Percentiles rank a stretch among this genome's conserved stretches.
phyloP scores from a whole-genome alignment of 1,140 invertebrate genomes.

The Bradynema listronoti region DNA sequence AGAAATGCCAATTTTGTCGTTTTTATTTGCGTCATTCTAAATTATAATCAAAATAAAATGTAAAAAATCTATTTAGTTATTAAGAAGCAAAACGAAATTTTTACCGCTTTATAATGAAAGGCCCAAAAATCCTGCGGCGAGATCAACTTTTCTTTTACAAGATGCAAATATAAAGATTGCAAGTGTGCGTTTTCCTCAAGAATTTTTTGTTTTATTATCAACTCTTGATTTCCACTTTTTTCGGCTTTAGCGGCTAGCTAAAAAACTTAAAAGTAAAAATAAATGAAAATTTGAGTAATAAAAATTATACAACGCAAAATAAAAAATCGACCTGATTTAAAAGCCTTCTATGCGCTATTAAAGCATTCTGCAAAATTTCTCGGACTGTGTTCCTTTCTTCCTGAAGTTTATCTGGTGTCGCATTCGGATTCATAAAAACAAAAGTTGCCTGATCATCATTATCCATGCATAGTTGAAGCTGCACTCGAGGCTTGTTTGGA shows the following conservation, averaged over 20 bases:
- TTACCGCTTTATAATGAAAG: slow-evolving; percentile 31
- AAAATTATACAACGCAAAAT: too few species aligned
- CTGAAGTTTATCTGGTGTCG: slow-evolving; percentile 72
- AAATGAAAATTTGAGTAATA: background rate
- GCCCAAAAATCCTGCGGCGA: slow-evolving; percentile 51
- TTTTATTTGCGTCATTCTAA: slow-evolving; percentile 5
- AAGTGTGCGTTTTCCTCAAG: slow-evolving; percentile 75
- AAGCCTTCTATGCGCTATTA: slow-evolving; percentile 90
- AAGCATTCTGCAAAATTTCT: slow-evolving; percentile 76
- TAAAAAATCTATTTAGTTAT: slow-evolving; percentile 6
- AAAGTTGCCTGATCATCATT: slow-evolving; percentile 84
- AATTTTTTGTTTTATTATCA: slow-evolving; percentile 73
- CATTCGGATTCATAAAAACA: slow-evolving; percentile 83
- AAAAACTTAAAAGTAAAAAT: slow-evolving; percentile 15
- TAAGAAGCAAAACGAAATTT: background rate
- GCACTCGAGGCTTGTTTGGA: slow-evolving; percentile 92
- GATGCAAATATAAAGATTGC: slow-evolving; percentile 68
- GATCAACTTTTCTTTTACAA: slow-evolving; percentile 51
- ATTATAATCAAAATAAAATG: background rate
- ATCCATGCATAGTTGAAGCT: slow-evolving; percentile 91
- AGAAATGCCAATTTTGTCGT: slow-evolving; percentile 33
- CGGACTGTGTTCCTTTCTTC: slow-evolving; percentile 87
- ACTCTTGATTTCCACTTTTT: slow-evolving; percentile 56
- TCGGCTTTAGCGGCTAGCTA: slow-evolving; percentile 61
- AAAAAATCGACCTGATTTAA: slow-evolving; percentile 76